Evolutionary conservation across 2,113 vertebrate species (phyloP).

Genomic region (Polypterus senegalus): DNA sequence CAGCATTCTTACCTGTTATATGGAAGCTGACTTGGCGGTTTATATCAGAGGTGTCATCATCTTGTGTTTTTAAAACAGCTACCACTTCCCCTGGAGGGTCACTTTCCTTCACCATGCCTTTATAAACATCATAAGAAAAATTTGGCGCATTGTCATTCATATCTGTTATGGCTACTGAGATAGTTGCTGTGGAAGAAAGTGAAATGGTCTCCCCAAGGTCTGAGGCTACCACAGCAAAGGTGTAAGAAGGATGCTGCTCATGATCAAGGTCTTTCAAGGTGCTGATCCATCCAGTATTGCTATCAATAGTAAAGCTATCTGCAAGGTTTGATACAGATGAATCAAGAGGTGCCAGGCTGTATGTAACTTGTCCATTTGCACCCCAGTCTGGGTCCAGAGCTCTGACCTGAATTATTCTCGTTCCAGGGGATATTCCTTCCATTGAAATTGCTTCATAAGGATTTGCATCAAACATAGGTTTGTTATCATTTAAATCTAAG

Average conservation of each 20-base stretch:
- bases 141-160: conserved; percentile 80
- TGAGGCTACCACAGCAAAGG: conserved; percentile 76
- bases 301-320: conserved; percentile 71
- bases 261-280: conserved; percentile 81
- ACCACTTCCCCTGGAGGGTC: conserved; percentile 87
- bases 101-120: conserved; percentile 75
- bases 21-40: conserved; percentile 94
- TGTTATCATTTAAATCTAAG: conserved; percentile 88
- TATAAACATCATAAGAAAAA: conserved; percentile 74
- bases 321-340: conserved; percentile 47
- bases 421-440: conserved; percentile 80
- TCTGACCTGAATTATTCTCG: conserved; percentile 75
- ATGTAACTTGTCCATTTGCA: conserved; percentile 85
- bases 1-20: conserved; percentile 75
- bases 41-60: conserved; percentile 73
- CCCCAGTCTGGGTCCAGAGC: conserved; percentile 73
- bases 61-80: conserved; percentile 80
- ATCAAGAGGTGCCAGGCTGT: conserved; percentile 51
- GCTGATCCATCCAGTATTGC: conserved; percentile 88
- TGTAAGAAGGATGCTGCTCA: conserved; percentile 68
- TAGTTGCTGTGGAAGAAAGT: conserved; percentile 67
- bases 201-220: conserved; percentile 79
- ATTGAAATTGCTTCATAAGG: conserved; percentile 74
- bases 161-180: conserved; percentile 77
- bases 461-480: conserved; percentile 69